Conservation (phyloP, 2,113 vertebrate species). For the Scomber scombrus region DNA sequence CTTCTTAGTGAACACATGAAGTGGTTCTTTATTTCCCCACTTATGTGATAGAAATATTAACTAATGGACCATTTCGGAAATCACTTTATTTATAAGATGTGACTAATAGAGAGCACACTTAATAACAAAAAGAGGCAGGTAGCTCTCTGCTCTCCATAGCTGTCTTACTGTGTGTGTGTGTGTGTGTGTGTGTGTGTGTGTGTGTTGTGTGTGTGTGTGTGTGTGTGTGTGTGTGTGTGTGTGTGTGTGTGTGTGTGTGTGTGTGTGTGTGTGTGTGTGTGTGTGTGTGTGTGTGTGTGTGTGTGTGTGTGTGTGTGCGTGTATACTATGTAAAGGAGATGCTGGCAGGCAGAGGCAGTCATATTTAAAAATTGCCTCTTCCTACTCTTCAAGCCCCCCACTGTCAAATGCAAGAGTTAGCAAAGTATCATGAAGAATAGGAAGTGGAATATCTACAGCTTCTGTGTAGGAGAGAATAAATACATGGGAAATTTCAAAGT, state of each 20-base stretch:
- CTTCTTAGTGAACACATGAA: neutral
- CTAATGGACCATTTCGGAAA: neutral
- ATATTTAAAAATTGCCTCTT: slow-evolving; percentile 58
- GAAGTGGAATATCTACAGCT: slow-evolving; percentile 44
- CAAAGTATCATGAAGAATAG: slow-evolving; percentile 48
- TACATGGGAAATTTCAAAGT: slow-evolving; percentile 52
- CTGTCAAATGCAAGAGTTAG: slow-evolving; percentile 60
- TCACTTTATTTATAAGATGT: neutral
- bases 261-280: neutral
- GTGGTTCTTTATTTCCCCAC: neutral
- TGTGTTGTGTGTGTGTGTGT: neutral
- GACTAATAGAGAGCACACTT: neutral
- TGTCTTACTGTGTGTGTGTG: neutral
- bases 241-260: neutral
- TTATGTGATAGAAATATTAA: neutral
- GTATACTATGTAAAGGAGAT: slow-evolving; percentile 32
- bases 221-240: slow-evolving; percentile 7
- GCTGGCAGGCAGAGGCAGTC: slow-evolving; percentile 55
- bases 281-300: neutral
- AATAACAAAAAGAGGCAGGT: neutral
- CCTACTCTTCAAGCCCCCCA: slow-evolving; percentile 34
- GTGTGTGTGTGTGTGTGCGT: slow-evolving; percentile 1
- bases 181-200: slow-evolving; percentile 1
- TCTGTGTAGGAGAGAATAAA: slow-evolving; percentile 63
- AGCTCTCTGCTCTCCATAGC: neutral